Conservation (phyloP, 2,888 invertebrate genomes). For the Polyploca ridens region DNA sequence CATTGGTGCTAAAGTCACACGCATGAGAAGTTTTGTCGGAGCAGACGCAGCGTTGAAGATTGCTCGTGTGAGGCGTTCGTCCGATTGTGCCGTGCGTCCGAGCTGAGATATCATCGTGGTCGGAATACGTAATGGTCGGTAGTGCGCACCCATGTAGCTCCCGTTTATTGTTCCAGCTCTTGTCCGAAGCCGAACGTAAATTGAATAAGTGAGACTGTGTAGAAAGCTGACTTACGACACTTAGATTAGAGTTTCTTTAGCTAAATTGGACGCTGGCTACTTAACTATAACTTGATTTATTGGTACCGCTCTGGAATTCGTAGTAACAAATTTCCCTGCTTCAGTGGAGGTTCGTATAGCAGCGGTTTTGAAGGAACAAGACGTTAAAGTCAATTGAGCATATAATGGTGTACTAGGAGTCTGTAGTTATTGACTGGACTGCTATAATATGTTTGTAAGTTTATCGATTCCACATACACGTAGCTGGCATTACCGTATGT, state of each 20-base stretch:
- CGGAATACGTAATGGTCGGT: constrained; percentile 80
- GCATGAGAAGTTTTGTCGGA: constrained; percentile 15
- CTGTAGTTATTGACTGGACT: not conserved
- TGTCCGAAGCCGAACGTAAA: constrained; percentile 62
- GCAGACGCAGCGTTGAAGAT: constrained; percentile 19
- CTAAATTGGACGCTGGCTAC: constrained; percentile 50
- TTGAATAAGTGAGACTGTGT: constrained; percentile 64
- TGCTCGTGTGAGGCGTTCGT: constrained; percentile 27
- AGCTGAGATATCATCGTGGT: constrained; percentile 64
- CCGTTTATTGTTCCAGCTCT: constrained; percentile 65
- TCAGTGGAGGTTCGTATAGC: not conserved
- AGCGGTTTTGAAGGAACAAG: not conserved
- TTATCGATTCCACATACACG: not conserved
- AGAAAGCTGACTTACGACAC: constrained; percentile 52
- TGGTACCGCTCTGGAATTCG: constrained; percentile 13
- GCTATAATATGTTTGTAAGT: not conserved
- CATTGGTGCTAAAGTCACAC: constrained; percentile 42
- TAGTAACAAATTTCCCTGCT: constrained; percentile 3
- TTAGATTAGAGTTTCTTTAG: constrained; percentile 45
- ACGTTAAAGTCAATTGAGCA: constrained; percentile 2
- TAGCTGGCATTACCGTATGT: not conserved
- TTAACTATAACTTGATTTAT: constrained; percentile 58
- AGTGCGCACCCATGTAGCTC: constrained; percentile 76
- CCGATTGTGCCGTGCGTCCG: constrained; percentile 27
- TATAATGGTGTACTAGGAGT: not conserved